Evolutionary conservation across 2,113 vertebrate genomes (phyloP).

Genomic region (Mirounga angustirostris): DNA sequence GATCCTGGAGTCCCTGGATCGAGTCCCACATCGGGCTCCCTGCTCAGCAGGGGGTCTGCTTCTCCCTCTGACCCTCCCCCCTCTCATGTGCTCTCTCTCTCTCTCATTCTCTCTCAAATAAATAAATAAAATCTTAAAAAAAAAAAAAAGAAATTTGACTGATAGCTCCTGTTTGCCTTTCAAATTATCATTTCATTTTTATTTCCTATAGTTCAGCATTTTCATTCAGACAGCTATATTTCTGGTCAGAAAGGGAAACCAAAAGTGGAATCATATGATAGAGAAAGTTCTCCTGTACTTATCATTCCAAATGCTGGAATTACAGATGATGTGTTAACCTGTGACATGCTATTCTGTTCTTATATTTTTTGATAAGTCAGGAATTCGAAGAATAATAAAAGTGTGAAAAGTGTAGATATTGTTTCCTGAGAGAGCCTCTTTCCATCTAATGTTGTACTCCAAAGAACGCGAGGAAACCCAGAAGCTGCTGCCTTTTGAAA

Average conservation of each 20-base stretch:
- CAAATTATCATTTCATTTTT: slow-evolving; percentile 59
- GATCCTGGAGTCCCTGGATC: too few species aligned
- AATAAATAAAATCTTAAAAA: neutral
- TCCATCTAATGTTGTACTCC: neutral
- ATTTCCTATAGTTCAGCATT: slow-evolving; percentile 56
- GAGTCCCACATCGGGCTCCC: too few species aligned
- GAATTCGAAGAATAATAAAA: slow-evolving; percentile 58
- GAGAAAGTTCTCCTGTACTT: slow-evolving; percentile 22
- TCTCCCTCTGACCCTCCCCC: too few species aligned
- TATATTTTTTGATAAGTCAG: slow-evolving; percentile 49
- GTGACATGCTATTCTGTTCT: slow-evolving; percentile 34
- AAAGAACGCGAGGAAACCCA: neutral
- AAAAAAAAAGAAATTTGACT: slow-evolving; percentile 68
- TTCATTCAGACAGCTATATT: slow-evolving; percentile 53
- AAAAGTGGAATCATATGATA: slow-evolving; percentile 34
- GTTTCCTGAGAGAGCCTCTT: neutral
- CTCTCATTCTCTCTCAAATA: too few species aligned
- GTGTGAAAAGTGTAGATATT: slow-evolving; percentile 5
- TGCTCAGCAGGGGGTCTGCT: too few species aligned
- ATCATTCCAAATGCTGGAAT: slow-evolving; percentile 60
- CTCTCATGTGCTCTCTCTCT: too few species aligned
- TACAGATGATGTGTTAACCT: slow-evolving; percentile 62
- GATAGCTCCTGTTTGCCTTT: slow-evolving; percentile 50
- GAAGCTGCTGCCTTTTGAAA: neutral
- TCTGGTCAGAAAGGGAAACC: slow-evolving; percentile 55